phyloP scores from a whole-genome alignment of 2,797 vertebrate species.

The Luscinia megarhynchos region DNA sequence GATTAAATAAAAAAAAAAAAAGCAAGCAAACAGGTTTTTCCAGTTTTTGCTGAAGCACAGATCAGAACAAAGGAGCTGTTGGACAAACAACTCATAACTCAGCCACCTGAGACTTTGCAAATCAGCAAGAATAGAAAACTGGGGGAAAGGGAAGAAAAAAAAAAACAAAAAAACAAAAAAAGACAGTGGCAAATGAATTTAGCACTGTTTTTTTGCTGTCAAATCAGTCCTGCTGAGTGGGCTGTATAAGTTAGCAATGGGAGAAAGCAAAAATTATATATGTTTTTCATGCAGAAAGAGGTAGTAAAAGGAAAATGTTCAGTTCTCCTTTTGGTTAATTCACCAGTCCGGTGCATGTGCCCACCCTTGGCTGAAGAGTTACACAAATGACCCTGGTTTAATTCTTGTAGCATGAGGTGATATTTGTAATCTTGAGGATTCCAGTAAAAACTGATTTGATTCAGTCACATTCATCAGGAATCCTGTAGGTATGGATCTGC shows the following conservation, averaged over 20 bases:
- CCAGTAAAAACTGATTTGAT: background rate
- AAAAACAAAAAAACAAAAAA: background rate
- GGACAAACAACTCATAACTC: background rate
- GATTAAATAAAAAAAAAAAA: background rate
- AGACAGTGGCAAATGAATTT: background rate
- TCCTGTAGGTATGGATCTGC: background rate
- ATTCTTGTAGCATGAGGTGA: background rate
- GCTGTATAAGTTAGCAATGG: background rate
- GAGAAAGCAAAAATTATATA: background rate
- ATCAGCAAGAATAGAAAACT: background rate
- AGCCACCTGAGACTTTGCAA: slow-evolving; percentile 6
- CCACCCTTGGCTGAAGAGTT: background rate
- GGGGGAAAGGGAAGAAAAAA: background rate
- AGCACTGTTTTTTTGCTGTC: background rate
- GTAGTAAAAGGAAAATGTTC: background rate
- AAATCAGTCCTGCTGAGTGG: background rate
- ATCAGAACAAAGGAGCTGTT: slow-evolving; percentile 52
- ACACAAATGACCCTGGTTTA: background rate
- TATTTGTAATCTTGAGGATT: background rate
- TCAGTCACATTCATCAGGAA: background rate
- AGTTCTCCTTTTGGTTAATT: background rate
- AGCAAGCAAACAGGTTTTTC: slow-evolving; percentile 46
- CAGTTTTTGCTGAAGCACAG: slow-evolving; percentile 40
- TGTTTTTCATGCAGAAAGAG: background rate
- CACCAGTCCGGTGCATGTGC: background rate